These are phyloP conservation scores for Podabrus alpinus DNA, from an alignment of 2,888 invertebrate genomes.

Conservation along the genomic window DNA sequence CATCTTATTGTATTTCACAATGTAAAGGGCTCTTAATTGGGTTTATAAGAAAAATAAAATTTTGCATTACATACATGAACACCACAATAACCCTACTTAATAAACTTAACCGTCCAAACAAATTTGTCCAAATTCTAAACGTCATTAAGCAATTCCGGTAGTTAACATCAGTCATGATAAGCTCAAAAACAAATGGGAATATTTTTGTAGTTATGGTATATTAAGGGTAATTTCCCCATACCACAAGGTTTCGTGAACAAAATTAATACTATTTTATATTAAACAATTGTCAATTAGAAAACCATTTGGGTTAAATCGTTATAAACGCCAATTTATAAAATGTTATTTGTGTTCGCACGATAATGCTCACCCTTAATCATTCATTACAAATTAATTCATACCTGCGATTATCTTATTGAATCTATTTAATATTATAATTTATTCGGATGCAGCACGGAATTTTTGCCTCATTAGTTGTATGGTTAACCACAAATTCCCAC, in stretches of 20 bases:
- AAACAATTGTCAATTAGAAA: neutral
- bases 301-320: neutral
- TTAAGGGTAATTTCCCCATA: neutral
- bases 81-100: neutral
- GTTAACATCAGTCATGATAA: neutral
- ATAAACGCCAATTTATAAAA: neutral
- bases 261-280: neutral
- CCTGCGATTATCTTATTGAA: constrained; percentile 28
- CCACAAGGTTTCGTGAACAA: neutral
- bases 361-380: constrained; percentile 10
- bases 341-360: constrained; percentile 9
- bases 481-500: constrained; percentile 30
- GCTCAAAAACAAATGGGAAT: neutral
- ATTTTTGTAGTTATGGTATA: neutral
- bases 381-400: constrained; percentile 18
- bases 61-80: neutral
- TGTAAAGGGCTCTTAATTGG: constrained; percentile 38
- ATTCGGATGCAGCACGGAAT: constrained; percentile 18
- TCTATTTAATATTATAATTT: constrained; percentile 31
- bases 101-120: neutral
- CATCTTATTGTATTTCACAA: constrained; percentile 36
- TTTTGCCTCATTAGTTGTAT: constrained; percentile 19
- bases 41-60: constrained; percentile 32
- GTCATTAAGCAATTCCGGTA: neutral
- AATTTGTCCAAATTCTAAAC: neutral